Evolutionary conservation across 2,888 invertebrate species (phyloP).

Genomic region (Melitaea athalia): DNA sequence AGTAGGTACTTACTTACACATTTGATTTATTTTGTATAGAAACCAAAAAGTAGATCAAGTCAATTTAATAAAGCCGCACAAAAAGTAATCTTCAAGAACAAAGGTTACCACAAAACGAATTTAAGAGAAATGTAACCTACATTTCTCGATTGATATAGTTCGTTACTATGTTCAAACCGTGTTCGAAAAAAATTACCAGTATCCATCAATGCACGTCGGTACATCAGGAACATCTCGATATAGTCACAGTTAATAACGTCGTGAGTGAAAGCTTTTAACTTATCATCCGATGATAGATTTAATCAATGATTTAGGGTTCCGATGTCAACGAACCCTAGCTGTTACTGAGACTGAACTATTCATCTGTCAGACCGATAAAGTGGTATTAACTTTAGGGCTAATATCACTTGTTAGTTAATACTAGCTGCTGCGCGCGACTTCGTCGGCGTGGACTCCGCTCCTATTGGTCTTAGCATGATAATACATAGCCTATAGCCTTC

Average conservation of each 20-base stretch:
- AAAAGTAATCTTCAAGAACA: background rate
- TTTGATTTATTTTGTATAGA: too few species aligned
- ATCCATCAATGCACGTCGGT: conserved; percentile 1
- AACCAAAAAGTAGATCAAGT: background rate
- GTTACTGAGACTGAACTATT: too few species aligned
- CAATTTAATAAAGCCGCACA: background rate
- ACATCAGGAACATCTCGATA: conserved; percentile 5
- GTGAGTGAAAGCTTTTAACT: conserved; percentile 33
- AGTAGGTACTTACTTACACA: too few species aligned
- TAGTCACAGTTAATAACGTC: conserved; percentile 22
- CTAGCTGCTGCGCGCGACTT: too few species aligned
- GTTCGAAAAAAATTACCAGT: background rate
- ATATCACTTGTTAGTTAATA: too few species aligned
- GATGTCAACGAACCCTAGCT: too few species aligned
- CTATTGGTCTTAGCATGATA: too few species aligned
- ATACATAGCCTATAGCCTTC: too few species aligned
- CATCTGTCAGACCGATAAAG: too few species aligned
- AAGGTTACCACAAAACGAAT: background rate
- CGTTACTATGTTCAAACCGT: background rate
- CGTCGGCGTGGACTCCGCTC: too few species aligned
- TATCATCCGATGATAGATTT: conserved; percentile 17
- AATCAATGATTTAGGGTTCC: conserved; percentile 2
- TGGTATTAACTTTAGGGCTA: too few species aligned
- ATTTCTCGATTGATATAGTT: background rate
- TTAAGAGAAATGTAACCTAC: background rate